Base-by-base conservation (phyloP, 2,113 vertebrate species). In the Fulica atra region DNA sequence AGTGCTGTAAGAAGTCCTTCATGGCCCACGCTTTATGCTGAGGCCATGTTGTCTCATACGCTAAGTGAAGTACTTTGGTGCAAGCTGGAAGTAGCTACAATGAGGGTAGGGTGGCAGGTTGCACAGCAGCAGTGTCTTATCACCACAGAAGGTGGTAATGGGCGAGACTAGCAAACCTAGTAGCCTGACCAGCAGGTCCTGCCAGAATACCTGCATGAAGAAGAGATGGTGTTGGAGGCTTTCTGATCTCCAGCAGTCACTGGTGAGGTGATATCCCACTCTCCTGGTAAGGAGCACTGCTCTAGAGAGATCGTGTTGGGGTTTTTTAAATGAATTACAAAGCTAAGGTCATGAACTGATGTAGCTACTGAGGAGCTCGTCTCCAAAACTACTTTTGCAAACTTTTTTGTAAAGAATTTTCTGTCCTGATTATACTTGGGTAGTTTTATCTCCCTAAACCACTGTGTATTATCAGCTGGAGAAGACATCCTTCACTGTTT, bases 301-400 rank as follows among this genome's bases (percentile, higher is more conserved):
- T 61, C 40, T 33, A 65, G 36, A n/a, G 44, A 69, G 13, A 7
- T 19, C 21, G 14, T 0, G 0, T 19, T 64, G 74, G 19, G 12
- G 0, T 3, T 3, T 50, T 60, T 93, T 5, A 57, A 33, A 24
- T 86, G 13, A 92, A 86, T n/a, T 51, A 50, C 38, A 60, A 71
- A 92, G 71, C 31, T 73, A 29, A 94, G 81, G 54, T 77, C 59
- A 51, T 33, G 86, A 88, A 78, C 60, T 13, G 46, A 0, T 18
- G 61, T 56, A 59, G 36, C 68, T 61, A 14, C 35, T 57, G 16
- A 61, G 68, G 31, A 92, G 29, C 56, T 83, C 33, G 25, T 74
- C 51, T 93, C 42, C 48, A 74, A 71, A 91, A 35, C 54, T 77
- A 31, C n/a, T 86, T 94, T 61, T 88, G 82, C 73, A 95, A 86